Base-by-base conservation (phyloP, 2,113 vertebrate species). In the Corythaixoides concolor region DNA sequence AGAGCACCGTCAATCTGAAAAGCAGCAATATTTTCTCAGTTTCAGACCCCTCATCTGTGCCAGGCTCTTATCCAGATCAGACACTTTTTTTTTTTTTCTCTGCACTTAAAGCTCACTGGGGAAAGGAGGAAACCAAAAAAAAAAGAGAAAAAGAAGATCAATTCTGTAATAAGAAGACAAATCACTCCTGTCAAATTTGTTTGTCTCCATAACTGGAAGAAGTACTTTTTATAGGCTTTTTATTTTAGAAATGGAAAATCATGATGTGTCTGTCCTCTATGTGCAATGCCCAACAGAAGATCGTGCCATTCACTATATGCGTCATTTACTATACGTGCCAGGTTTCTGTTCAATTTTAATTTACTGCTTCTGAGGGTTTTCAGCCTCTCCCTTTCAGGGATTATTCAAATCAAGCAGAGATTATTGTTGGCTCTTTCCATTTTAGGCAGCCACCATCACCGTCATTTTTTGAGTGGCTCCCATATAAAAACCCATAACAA, bases 171-270 rank as follows among this genome's bases (percentile, higher is more conserved):
- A 91, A 88, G 60, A 90, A 88, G 55, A 92, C 37, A 95, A 93
- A 90, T 90, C 22, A n/a, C 28, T 88, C 77, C 32, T 74, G 91
- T 88, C 70, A 73, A 93, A 88, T 85, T 53, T 89, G 82, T 95
- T 96, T 85, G 67, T 90, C 75, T 96, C 82, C 78, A 67, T 94
- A 93, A 94, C 3, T 55, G 94, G 95, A 94, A 93, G 70, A 95
- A 95, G 55, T 88, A 85, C 91, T 94, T 96, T 96, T 97, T 90
- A 95, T 83, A 91, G 95, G 41, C 66, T 89, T 91, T 95, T 94
- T 91, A 95, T 95, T 96, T 93, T 79, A 91, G 91, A 94, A 63
- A 82, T 0, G 35, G 91, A 95, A 95, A 96, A 94, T 85, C 66
- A 72, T 72, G 93, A 95, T 92, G 78, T 79, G 62, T 78, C 77